Conservation (phyloP, 2,888 invertebrate genomes). For the Hypercompe scribonia region DNA sequence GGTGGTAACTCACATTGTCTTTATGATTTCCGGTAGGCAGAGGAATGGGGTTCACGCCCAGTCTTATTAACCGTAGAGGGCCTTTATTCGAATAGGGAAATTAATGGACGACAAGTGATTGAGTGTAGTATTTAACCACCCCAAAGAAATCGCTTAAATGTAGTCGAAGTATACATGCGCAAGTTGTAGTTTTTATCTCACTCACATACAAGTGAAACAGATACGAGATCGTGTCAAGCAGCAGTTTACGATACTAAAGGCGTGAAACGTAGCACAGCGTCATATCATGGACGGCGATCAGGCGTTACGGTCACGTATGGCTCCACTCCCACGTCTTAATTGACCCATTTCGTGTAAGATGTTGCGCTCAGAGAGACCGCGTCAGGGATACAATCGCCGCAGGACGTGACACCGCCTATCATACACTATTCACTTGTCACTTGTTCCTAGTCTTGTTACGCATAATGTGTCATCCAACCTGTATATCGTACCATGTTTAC, state of each 20-base stretch:
- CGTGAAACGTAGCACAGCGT: conserved; percentile 79
- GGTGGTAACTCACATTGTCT: conserved; percentile 23
- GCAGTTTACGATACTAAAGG: conserved; percentile 70
- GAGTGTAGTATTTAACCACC: conserved; percentile 38
- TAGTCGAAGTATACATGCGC: conserved; percentile 26
- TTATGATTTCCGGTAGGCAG: conserved; percentile 64
- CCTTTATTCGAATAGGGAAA: conserved; percentile 30
- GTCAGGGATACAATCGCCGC: conserved; percentile 84
- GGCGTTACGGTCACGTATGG: conserved; percentile 84
- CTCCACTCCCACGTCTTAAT: conserved; percentile 86
- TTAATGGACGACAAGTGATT: conserved; percentile 45
- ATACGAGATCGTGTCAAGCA: conserved; percentile 62
- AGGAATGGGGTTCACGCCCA: conserved; percentile 67
- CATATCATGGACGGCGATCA: conserved; percentile 71
- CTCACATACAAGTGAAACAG: conserved; percentile 39
- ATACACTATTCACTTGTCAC: conserved; percentile 51
- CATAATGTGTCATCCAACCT: conserved; percentile 56
- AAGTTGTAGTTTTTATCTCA: conserved; percentile 27
- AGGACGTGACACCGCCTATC: conserved; percentile 74
- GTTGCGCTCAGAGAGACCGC: conserved; percentile 72
- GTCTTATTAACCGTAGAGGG: conserved; percentile 26
- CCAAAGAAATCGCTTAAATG: conserved; percentile 33
- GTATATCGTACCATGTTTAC: conserved; percentile 28
- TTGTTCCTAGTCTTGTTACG: conserved; percentile 49
- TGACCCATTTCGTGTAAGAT: conserved; percentile 85